These are phyloP conservation scores for Anniella stebbinsi DNA, from an alignment of 2,797 vertebrate species.

Conservation along the genomic window DNA sequence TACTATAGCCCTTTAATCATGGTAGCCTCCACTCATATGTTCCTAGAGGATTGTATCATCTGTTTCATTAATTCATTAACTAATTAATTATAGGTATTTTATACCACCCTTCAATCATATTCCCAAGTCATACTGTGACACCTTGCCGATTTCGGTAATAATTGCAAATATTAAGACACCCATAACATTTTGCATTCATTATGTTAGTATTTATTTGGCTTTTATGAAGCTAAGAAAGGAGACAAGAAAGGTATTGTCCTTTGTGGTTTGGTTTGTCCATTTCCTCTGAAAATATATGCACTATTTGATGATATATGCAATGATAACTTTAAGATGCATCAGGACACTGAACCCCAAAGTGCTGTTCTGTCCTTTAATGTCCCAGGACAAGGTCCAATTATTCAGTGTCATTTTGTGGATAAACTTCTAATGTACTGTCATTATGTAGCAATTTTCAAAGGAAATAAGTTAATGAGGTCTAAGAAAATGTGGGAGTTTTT, in stretches of 20 bases:
- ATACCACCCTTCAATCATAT: background rate
- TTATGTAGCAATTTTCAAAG: conserved; percentile 76
- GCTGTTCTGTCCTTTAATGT: conserved; percentile 65
- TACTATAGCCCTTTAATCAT: too few species aligned
- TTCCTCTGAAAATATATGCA: background rate
- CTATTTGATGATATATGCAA: conserved; percentile 10
- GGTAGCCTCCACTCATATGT: background rate
- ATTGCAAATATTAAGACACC: background rate
- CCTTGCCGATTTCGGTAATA: background rate
- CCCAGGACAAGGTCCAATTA: conserved; percentile 68
- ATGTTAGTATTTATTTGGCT: background rate
- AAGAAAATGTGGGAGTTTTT: conserved; percentile 74
- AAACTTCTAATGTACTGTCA: conserved; percentile 69
- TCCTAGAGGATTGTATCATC: background rate
- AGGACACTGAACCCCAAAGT: conserved; percentile 48
- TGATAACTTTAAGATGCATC: conserved; percentile 50
- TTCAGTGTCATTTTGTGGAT: conserved; percentile 68
- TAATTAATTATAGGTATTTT: background rate
- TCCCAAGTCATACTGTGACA: background rate
- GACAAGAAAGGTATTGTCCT: background rate
- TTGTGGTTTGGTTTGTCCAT: background rate
- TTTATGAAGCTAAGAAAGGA: background rate
- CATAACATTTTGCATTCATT: background rate
- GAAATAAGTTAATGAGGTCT: conserved; percentile 75
- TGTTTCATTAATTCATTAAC: background rate